Base-by-base conservation (phyloP, 2,888 invertebrate genomes). In the Acanthosepion esculentum region DNA sequence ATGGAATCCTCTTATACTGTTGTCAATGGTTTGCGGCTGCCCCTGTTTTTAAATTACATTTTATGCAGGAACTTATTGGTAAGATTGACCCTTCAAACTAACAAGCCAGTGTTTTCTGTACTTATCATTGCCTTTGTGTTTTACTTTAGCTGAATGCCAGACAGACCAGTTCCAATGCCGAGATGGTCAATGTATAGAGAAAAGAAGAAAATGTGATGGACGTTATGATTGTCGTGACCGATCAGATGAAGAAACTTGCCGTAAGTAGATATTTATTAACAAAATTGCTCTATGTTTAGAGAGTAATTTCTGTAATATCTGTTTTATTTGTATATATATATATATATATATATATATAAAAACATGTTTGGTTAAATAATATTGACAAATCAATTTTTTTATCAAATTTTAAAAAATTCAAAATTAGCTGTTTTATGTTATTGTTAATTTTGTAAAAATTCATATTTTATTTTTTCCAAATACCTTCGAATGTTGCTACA, bases 181-280 rank as follows among this genome's bases (percentile, higher is more conserved):
- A 20, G 92, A 95, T 48, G 96, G 96, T n/a, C 95, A 96, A 92
- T 96, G 96, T 95, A 96, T 96, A 15, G 59, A 94, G 18, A 93
- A 94, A 29, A 94, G 91, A 12, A 55, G 93, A 29, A 95, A 95
- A 48, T 97, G 97, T 96, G 96, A 97, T 95, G 98, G 96, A 23
- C 91, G 95, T 29, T 95, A 94, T 53, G 96, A 97, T 93, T 98
- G 98, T 95, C 95, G 95, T 1, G 99, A 99, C 97, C 98, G 98
- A 92, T 99, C 99, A 0, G 99, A 99, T 97, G 99, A 99, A 98
- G 98, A 98, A 95, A 98, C 98, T 96, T 96, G 96, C 95, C 95
- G 96, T 96, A 96, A 95, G 96, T 95, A 95, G 50, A 92, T 78
- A 33, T 4, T 33, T 10, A 29, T 59, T 59, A 23, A 20, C 59